Base-by-base conservation (phyloP, 2,797 vertebrate genomes). In the Petrocephalus sullivani region DNA sequence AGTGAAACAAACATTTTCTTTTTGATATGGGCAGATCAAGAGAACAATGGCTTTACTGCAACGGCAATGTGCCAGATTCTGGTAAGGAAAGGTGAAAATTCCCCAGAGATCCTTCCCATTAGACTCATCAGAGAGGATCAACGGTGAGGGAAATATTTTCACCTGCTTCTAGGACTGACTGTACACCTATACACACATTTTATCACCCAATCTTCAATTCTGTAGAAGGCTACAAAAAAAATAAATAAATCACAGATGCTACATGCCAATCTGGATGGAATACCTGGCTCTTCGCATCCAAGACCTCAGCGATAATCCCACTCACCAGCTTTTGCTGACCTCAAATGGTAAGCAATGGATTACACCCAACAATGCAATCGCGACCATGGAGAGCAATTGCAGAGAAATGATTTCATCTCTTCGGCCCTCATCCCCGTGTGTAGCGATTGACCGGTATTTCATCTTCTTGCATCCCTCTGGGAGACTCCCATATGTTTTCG, bases 391-490 rank as follows among this genome's bases (percentile, higher is more conserved):
- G 85, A 87, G 41, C 16, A 9, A 87, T 64, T 49, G 89, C 88
- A 88, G 91, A 89, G 89, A 7, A 60, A 91, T 89, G 87, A 87
- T 92, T 93, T 92, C 91, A 90, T 90, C n/a, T 53, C 88, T 91
- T 92, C 89, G 88, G 91, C 90, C 88, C 90, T 90, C 90, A 89
- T 93, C 93, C 91, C 88, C 58, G 61, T 14, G 37, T 87, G 90
- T 90, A 92, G 91, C 91, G 92, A 92, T 90, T 93, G 93, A 91
- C 93, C 89, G 82, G 86, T 87, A 87, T 91, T 90, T 89, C 89
- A 87, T 92, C 14, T 0, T 21, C 58, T 81, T 37, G 87, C 0
- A 46, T 56, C 89, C 56, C 60, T n/a, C 37, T 87, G 83, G 85
- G 78, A 82, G 88, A 37, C 14, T 33, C 64, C 41, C 86, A 87